Conservation (phyloP, 2,113 vertebrate species). For the Peromyscus californicus region DNA sequence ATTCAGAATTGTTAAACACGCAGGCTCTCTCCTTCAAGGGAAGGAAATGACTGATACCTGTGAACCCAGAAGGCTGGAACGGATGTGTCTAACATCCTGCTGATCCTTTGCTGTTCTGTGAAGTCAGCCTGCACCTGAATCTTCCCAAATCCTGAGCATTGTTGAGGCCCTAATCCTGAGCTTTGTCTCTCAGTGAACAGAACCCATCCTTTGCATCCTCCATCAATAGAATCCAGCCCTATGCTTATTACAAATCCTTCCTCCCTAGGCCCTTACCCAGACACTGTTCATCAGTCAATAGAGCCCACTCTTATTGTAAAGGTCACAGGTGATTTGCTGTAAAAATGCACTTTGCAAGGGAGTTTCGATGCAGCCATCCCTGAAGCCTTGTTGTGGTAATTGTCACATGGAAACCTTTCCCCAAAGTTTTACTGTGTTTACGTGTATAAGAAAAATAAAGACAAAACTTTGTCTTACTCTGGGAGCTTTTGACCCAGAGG, state of each 20-base stretch:
- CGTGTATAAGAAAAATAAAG: neutral
- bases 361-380: neutral
- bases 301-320: neutral
- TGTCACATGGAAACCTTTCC: neutral
- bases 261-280: neutral
- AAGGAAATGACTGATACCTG: neutral
- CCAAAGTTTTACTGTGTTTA: neutral
- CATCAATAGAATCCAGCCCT: neutral
- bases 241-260: neutral
- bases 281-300: neutral
- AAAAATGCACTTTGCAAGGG: neutral
- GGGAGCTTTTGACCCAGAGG: neutral
- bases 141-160: neutral
- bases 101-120: neutral
- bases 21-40: neutral
- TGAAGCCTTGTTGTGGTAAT: neutral
- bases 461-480: too few relatives aligned
- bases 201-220: neutral
- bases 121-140: neutral
- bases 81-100: neutral
- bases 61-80: too few relatives aligned
- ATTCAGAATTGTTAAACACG: neutral
- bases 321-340: neutral
- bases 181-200: neutral
- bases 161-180: neutral